phyloP scores from a whole-genome alignment of 2,113 vertebrate species.

The Lophochroa leadbeateri region DNA sequence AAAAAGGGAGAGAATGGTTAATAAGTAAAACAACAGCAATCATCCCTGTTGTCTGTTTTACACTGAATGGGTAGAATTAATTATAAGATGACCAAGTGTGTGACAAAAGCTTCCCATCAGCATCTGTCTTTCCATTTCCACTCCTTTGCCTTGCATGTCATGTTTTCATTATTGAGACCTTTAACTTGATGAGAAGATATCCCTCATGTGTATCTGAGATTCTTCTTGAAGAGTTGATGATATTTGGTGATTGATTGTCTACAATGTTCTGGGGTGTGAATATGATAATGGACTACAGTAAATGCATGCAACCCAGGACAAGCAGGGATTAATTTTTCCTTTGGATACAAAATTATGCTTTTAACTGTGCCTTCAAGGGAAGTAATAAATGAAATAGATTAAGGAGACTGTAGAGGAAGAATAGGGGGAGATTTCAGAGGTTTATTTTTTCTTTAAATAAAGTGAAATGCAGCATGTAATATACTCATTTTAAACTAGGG shows the following conservation, averaged over 20 bases:
- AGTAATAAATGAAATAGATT: not conserved
- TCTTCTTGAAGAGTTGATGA: conserved; percentile 41
- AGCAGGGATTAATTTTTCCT: conserved; percentile 27
- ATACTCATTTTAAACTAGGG: not conserved
- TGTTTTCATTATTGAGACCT: conserved; percentile 57
- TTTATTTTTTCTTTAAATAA: not conserved
- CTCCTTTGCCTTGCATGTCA: conserved; percentile 15
- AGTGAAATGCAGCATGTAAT: not conserved
- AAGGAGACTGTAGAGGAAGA: not conserved
- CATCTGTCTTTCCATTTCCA: conserved; percentile 69
- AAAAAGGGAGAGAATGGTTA: conserved; percentile 72
- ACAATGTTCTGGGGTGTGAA: conserved; percentile 29
- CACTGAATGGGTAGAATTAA: conserved; percentile 74
- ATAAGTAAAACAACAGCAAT: conserved; percentile 84
- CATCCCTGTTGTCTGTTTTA: conserved; percentile 68
- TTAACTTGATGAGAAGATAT: conserved; percentile 51
- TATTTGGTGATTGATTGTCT: conserved; percentile 33
- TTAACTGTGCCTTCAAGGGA: conserved; percentile 48
- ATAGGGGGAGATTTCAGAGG: not conserved
- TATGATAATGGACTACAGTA: conserved; percentile 22
- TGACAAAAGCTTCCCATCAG: conserved; percentile 53
- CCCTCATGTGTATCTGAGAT: not conserved
- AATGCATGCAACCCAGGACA: not conserved
- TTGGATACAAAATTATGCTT: not conserved
- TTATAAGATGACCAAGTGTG: conserved; percentile 58